Conservation (phyloP, 2,888 invertebrate species). For the Pheosia gnoma region DNA sequence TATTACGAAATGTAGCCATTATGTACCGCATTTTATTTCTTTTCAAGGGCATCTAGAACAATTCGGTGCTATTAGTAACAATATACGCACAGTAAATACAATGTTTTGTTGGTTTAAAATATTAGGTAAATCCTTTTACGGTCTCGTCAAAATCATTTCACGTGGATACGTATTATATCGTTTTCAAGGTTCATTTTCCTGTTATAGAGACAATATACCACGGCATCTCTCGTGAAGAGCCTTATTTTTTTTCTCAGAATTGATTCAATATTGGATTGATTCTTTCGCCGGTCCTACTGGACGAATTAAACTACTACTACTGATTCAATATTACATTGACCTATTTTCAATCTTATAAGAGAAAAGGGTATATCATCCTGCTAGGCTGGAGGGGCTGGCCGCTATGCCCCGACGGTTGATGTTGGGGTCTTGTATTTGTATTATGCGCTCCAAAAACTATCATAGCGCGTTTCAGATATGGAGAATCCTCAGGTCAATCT, state of each 20-base stretch:
- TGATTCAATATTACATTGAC: slow-evolving; percentile 1
- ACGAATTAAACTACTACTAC: neutral
- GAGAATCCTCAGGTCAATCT: too few relatives aligned
- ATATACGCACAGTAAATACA: slow-evolving; percentile 53
- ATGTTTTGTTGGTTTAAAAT: slow-evolving; percentile 28
- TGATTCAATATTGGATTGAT: neutral
- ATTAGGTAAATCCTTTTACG: slow-evolving; percentile 29
- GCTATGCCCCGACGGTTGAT: too few relatives aligned
- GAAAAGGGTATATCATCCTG: too few relatives aligned
- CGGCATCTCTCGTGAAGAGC: slow-evolving; percentile 12
- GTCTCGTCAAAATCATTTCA: slow-evolving; percentile 15
- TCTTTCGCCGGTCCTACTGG: too few relatives aligned
- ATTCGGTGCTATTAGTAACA: slow-evolving; percentile 43
- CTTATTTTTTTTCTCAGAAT: slow-evolving; percentile 17
- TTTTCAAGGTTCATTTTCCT: slow-evolving; percentile 33
- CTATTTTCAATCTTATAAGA: neutral
- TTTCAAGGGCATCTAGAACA: slow-evolving; percentile 66
- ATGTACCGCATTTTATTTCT: slow-evolving; percentile 30
- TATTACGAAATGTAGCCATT: slow-evolving; percentile 30
- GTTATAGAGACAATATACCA: slow-evolving; percentile 12
- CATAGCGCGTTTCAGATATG: too few relatives aligned
- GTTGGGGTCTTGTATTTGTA: too few relatives aligned
- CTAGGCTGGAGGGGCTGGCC: too few relatives aligned
- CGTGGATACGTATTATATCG: slow-evolving; percentile 10
- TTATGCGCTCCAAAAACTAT: too few relatives aligned